A percentile compares a stretch with the other conserved stretches of the same genome.
Evolutionary conservation across 64 coral and sea anemone species (phyloP).

Genomic region (Actinia equina): DNA sequence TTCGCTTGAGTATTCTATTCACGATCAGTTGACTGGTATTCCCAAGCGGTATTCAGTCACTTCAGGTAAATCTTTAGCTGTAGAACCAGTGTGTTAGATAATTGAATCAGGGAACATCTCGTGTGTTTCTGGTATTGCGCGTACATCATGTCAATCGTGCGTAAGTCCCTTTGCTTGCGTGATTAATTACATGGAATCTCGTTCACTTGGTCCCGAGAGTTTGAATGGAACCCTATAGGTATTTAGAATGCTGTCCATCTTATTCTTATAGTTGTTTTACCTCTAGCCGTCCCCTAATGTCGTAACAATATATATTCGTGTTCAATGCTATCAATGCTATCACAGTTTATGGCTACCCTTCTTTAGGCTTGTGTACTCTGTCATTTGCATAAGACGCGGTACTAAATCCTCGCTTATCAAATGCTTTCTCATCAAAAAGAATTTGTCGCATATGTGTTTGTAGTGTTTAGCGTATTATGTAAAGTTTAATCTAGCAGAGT

Average conservation of each 20-base stretch:
- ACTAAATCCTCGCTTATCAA: conserved; percentile 8
- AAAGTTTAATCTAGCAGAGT: background rate
- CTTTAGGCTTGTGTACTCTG: background rate
- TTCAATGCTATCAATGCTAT: conserved; percentile 3
- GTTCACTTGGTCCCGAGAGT: background rate
- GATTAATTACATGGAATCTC: conserved; percentile 16
- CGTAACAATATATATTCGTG: background rate
- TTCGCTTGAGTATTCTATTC: conserved; percentile 6
- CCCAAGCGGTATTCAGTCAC: background rate
- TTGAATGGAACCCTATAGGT: background rate
- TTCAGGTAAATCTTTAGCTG: background rate
- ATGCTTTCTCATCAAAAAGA: background rate
- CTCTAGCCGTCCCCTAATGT: background rate
- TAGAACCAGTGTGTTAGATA: background rate
- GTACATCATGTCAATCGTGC: conserved; percentile 19
- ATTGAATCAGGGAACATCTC: background rate
- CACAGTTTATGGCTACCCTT: background rate
- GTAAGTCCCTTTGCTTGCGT: conserved; percentile 19
- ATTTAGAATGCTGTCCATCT: background rate
- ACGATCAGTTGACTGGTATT: conserved; percentile 6
- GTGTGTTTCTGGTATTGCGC: background rate
- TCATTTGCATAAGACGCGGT: conserved; percentile 21
- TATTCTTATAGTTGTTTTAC: background rate
- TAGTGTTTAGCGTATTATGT: background rate
- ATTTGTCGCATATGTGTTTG: background rate